Conservation (phyloP, 2,113 vertebrate genomes). For the Tinamus guttatus region DNA sequence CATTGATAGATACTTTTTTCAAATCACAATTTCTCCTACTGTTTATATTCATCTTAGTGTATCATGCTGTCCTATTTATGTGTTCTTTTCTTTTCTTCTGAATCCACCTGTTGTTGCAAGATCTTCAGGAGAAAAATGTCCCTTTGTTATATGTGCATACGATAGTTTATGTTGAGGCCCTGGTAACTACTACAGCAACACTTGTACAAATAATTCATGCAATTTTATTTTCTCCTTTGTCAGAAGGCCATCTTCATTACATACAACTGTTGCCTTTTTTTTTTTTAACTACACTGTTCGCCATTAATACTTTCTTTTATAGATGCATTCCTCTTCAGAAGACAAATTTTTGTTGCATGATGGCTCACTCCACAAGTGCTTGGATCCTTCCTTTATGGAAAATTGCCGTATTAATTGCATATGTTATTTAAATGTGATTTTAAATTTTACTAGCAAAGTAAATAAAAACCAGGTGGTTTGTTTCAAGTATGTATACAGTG, state of each 20-base stretch:
- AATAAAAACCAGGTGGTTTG: background rate
- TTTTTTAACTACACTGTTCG: background rate
- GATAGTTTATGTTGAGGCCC: background rate
- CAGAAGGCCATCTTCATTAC: background rate
- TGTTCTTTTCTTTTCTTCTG: background rate
- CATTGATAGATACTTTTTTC: background rate
- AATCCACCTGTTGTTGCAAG: background rate
- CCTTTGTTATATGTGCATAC: background rate
- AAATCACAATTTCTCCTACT: background rate
- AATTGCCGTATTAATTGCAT: background rate
- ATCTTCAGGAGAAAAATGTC: background rate
- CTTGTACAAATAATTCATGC: background rate
- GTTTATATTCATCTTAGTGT: background rate
- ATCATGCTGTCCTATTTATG: background rate
- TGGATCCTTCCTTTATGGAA: background rate
- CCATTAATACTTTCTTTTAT: background rate
- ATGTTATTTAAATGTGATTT: background rate
- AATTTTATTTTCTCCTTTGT: background rate
- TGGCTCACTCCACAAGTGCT: background rate
- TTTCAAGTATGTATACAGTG: background rate
- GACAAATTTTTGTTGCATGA: background rate
- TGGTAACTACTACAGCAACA: background rate
- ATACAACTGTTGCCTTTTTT: background rate
- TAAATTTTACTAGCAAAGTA: background rate
- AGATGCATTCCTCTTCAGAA: background rate